Percentiles rank a stretch among this genome's conserved stretches.
Evolutionary conservation across 2,113 vertebrate genomes (phyloP).

Genomic region (Propithecus coquereli): DNA sequence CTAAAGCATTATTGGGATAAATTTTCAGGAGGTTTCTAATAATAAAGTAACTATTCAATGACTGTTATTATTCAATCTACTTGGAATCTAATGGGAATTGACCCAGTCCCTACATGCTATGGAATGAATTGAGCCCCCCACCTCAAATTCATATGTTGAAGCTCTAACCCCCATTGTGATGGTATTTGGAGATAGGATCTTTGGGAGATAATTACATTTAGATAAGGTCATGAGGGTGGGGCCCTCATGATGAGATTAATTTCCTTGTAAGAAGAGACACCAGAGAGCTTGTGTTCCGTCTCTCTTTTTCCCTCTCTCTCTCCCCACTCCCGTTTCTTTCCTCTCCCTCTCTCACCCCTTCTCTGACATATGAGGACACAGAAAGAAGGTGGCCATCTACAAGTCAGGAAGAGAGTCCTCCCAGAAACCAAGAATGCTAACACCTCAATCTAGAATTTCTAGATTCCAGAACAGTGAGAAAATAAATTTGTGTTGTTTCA

Average conservation of each 20-base stretch:
- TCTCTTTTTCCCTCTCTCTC: background rate
- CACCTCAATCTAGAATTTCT: background rate
- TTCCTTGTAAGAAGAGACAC: background rate
- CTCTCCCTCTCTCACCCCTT: no score
- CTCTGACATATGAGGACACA: background rate
- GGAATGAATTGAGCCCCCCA: background rate
- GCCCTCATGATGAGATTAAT: background rate
- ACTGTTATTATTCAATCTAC: background rate
- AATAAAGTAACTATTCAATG: background rate
- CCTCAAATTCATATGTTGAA: background rate
- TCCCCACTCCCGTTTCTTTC: accelerated
- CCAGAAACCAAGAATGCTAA: background rate
- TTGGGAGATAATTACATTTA: background rate
- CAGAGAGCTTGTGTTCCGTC: background rate
- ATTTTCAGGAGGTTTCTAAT: background rate
- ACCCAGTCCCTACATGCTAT: background rate
- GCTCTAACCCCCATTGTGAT: background rate
- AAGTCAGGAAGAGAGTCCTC: background rate
- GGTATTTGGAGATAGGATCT: background rate
- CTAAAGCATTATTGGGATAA: background rate
- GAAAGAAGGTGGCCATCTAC: background rate
- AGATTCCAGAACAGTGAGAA: background rate
- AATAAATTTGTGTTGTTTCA: background rate
- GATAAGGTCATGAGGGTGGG: background rate
- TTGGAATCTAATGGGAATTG: background rate